A percentile compares a stretch with the other conserved stretches of the same genome.
Evolutionary conservation across 2,888 invertebrate genomes (phyloP).

Genomic region (Apamea epomidion): DNA sequence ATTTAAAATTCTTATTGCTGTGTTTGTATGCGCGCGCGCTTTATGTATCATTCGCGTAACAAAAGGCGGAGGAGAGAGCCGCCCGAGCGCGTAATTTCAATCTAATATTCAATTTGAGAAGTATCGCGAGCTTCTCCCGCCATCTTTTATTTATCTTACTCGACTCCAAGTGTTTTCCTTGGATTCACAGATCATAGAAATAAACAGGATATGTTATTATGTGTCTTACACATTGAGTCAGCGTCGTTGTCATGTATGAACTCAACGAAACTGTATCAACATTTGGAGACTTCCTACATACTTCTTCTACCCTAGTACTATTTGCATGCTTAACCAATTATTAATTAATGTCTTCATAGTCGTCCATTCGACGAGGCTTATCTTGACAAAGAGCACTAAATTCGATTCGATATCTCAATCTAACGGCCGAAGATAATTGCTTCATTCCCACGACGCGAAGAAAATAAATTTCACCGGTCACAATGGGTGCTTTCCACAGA

Average conservation of each 20-base stretch:
- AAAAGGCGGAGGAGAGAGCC: constrained; percentile 86
- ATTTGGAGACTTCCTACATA: constrained; percentile 14
- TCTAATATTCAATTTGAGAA: constrained; percentile 90
- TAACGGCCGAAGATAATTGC: constrained; percentile 81
- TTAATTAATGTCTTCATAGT: constrained; percentile 60
- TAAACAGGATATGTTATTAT: constrained; percentile 66
- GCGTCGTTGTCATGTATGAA: constrained; percentile 15
- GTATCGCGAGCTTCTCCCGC: constrained; percentile 83
- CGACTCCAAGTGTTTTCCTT: constrained; percentile 79
- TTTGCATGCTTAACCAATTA: constrained; percentile 27
- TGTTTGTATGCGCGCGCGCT: constrained; percentile 89
- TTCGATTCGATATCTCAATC: constrained; percentile 80
- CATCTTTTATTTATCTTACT: constrained; percentile 87
- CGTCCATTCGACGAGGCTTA: constrained; percentile 57
- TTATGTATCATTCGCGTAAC: constrained; percentile 88
- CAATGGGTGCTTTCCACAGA: constrained; percentile 85
- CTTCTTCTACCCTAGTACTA: constrained; percentile 20
- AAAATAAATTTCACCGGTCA: constrained; percentile 84
- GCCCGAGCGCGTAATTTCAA: constrained; percentile 89
- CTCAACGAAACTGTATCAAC: constrained; percentile 5
- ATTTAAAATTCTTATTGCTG: constrained; percentile 90
- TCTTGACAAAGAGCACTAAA: constrained; percentile 76
- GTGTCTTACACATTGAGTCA: constrained; percentile 64
- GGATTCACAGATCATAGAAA: constrained; percentile 78
- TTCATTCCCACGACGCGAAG: constrained; percentile 83